phyloP scores from a whole-genome alignment of 2,113 vertebrate species.

The Phalacrocorax brasilianus region DNA sequence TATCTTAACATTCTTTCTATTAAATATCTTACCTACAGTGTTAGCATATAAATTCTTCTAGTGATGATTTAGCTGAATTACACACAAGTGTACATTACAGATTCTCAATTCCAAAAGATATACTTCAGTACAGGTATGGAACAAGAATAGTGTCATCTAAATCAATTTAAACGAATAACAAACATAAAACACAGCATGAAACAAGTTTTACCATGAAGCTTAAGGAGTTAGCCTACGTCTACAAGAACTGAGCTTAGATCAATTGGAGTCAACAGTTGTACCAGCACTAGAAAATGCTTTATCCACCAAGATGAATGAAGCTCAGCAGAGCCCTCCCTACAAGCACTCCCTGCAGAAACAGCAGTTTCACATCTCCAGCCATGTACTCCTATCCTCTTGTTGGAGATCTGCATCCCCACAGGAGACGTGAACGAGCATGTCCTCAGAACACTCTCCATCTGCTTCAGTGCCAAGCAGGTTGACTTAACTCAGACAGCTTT shows the following conservation, averaged over 20 bases:
- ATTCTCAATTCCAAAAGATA: background rate
- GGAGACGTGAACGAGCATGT: accelerated
- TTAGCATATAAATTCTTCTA: background rate
- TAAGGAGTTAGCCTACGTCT: background rate
- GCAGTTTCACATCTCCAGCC: background rate
- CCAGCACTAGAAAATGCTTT: background rate
- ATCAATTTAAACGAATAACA: background rate
- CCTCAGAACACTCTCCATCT: background rate
- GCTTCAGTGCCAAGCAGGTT: background rate
- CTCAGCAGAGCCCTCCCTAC: background rate
- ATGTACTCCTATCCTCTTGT: background rate
- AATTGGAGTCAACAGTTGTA: background rate
- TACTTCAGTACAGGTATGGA: background rate
- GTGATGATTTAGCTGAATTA: background rate
- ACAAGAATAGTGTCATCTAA: background rate
- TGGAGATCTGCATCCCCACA: background rate
- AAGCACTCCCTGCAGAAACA: background rate
- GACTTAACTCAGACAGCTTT: background rate
- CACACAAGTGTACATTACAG: background rate
- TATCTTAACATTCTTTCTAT: background rate
- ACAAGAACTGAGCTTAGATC: background rate
- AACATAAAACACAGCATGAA: background rate
- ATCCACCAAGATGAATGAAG: background rate
- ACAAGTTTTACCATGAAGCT: background rate
- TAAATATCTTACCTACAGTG: background rate